Base-by-base conservation (phyloP, 2,113 vertebrate genomes). In the Cyanoliseus patagonus region DNA sequence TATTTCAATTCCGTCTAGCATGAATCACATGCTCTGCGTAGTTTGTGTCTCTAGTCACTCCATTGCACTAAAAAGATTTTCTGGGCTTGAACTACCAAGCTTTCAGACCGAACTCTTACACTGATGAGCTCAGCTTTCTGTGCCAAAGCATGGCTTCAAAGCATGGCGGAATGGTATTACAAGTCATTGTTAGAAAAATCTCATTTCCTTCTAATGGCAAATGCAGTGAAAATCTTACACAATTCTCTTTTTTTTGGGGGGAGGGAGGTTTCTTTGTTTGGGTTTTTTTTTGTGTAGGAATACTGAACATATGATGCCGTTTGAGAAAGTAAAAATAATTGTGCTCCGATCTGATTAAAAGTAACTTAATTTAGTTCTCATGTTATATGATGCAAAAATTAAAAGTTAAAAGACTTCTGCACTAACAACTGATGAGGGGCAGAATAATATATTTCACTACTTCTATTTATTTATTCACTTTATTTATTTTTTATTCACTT, bases 11-110 rank as follows among this genome's bases (percentile, higher is more conserved):
- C 86, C 94, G 96, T 86, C 19, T 76, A 86, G 15, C 9, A 25
- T 78, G 95, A 97, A 94, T 97, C 96, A 96, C 66, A 37, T 90
- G 39, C 33, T 92, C 73, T 95, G 79, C 57, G 79, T 88, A 88
- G 46, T 61, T 73, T 39, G 44, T 92, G 10, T 73, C 30, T 69
- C 33, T 24, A 49, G 42, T 30, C 30, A 79, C 49, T 83, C 42
- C 8, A 59, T 69, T 83, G 83, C 67, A 73, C 57, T 41, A 57
- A 63, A 64, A 90, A 73, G 51, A 31, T 8, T n/a, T 85, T 83
- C 49, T 49, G 44, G n/a, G 63, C 20, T 79, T 73, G 70, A 90
- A 68, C 52, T 52, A 47, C 5, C 25, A 63, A 68, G 39, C 7
- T 89, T 67, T 67, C 51, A 70, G 69, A 92, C 8, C 0, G 1